A percentile compares a stretch with the other conserved stretches of the same genome.
phyloP scores from a whole-genome alignment of 92 coral and sea anemone genomes.

The Diadumene lineata region DNA sequence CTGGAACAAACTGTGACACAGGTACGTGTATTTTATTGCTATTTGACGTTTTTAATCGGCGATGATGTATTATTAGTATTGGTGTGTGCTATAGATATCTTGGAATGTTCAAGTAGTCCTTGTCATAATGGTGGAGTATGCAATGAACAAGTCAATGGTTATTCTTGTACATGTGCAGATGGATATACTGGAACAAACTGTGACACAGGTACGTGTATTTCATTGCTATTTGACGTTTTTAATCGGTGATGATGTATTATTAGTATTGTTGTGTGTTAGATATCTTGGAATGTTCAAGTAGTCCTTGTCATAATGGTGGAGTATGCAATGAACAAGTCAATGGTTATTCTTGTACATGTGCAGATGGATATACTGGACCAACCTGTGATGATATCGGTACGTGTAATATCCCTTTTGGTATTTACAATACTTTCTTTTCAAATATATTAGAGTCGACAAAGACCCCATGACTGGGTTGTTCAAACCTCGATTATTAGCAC shows the following conservation, averaged over 20 bases:
- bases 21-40: background rate
- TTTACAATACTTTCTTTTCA: too few relatives aligned
- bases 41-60: too few relatives aligned
- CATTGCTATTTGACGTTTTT: background rate
- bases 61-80: background rate
- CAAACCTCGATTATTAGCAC: too few relatives aligned
- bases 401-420: too few relatives aligned
- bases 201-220: constrained; percentile 1
- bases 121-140: constrained; percentile 8
- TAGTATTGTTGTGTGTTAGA: too few relatives aligned
- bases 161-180: background rate
- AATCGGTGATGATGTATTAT: background rate
- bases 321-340: background rate
- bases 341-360: background rate
- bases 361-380: background rate
- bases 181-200: background rate
- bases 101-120: constrained; percentile 3
- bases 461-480: too few relatives aligned
- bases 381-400: too few relatives aligned
- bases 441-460: too few relatives aligned
- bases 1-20: background rate
- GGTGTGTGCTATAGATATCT: background rate
- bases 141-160: background rate
- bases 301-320: background rate
- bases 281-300: background rate